These are phyloP conservation scores for Drosophila yooni DNA, from an alignment of 2,888 invertebrate species.

Conservation along the genomic window DNA sequence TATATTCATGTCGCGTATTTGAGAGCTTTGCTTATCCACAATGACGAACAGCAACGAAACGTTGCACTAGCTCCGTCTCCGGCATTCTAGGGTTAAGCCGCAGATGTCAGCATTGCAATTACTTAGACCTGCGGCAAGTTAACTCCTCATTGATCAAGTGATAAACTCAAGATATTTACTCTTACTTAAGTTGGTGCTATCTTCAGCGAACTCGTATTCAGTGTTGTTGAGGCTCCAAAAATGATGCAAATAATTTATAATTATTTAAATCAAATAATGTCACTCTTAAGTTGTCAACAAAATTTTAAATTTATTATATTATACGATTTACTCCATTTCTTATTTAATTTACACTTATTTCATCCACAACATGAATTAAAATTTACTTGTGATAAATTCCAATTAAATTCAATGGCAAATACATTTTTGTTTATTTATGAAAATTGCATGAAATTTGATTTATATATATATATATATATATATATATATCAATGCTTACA, in stretches of 20 bases:
- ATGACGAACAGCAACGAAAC: background rate
- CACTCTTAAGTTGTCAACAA: background rate
- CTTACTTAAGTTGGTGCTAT: background rate
- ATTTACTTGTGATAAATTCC: background rate
- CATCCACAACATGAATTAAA: background rate
- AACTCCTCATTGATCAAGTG: background rate
- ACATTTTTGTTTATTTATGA: background rate
- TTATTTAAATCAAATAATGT: background rate
- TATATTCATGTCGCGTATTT: constrained; percentile 53
- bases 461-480: background rate
- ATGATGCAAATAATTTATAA: background rate
- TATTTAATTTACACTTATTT: background rate
- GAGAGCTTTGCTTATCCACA: constrained; percentile 23
- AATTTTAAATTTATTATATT: background rate
- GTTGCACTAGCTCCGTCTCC: background rate
- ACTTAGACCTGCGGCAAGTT: background rate
- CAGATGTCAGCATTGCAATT: constrained; percentile 17
- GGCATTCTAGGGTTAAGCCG: constrained; percentile 23
- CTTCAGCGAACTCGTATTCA: background rate
- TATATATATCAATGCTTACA: background rate
- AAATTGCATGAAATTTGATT: background rate
- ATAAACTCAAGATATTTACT: background rate
- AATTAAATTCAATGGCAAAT: background rate
- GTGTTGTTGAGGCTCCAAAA: background rate
- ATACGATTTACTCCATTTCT: background rate